Evolutionary conservation across 1,140 invertebrate genomes (phyloP).

Genomic region (Steinernema feltiae): DNA sequence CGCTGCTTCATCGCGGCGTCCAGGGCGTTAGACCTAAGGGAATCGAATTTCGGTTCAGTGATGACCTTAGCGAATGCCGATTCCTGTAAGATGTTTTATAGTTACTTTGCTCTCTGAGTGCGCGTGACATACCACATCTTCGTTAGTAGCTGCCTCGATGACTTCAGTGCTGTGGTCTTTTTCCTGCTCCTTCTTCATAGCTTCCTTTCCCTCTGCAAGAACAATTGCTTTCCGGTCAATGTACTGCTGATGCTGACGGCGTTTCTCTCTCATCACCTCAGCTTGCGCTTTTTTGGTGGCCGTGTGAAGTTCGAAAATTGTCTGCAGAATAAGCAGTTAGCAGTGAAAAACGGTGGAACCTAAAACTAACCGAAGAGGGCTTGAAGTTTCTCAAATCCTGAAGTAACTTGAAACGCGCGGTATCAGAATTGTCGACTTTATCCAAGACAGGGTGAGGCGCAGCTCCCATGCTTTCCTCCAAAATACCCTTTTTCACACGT

Average conservation of each 20-base stretch:
- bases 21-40: background rate
- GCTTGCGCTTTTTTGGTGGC: conserved; percentile 68
- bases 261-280: conserved; percentile 63
- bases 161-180: background rate
- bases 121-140: no score
- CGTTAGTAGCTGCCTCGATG: background rate
- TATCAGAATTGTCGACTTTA: conserved; percentile 41
- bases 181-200: conserved; percentile 56
- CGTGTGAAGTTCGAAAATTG: conserved; percentile 83
- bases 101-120: no score
- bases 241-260: conserved; percentile 46
- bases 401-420: conserved; percentile 2
- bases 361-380: conserved; percentile 7
- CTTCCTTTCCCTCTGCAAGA: conserved; percentile 41
- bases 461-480: background rate
- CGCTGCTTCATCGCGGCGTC: conserved; percentile 15
- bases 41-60: conserved; percentile 7
- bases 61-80: conserved; percentile 21
- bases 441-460: background rate
- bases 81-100: no score
- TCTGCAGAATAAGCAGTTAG: no score
- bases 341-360: conserved; percentile 18
- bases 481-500: conserved; percentile 67
- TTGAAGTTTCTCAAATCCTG: background rate
- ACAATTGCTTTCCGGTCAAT: conserved; percentile 27